Base-by-base conservation (phyloP, 2,113 vertebrate genomes). In the Petrocephalus microphthalmus region DNA sequence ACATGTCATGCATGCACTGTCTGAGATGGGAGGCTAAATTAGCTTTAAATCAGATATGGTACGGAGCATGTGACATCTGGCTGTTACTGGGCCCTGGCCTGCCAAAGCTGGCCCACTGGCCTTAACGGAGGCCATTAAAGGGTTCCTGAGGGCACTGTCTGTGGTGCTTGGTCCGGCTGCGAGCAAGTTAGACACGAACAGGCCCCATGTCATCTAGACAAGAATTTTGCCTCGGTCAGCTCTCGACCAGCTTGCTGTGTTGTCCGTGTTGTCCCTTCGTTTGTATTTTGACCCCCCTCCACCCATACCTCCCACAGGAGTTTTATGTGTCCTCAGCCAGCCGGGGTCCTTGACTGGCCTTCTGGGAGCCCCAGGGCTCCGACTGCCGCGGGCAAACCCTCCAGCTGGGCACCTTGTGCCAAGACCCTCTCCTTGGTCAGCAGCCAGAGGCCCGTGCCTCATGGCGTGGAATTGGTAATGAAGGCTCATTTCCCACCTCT, bases 341-440 rank as follows among this genome's bases (percentile, higher is more conserved):
- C 82, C 47, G 25, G 89, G 89, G 87, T 87, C 85, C 88, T 88
- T 81, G 42, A 88, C 74, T 22, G 54, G 87, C 89, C 88, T 89
- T 90, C 90, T 54, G 88, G 92, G 89, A 89, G 87, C 90, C 82
- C 10, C 37, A 89, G 90, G 90, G 84, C 90, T 92, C 89, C 89
- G 90, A 87, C 90, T 90, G 92, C 92, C 91, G 54, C 87, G 49
- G 89, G 92, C 91, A n/a, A 89, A 54, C 91, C 92, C 91, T 87
- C 86, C 88, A 91, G 91, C 91, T 88, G 86, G 87, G 37, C 33
- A 52, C 51, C 45, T 17, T 45, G 88, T 81, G 91, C 91, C 89
- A 89, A 91, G 84, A 88, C 88, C 88, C 86, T 85, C 89, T 89
- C 85, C 91, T 91, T 91, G 92, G 92, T 91, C 90, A 89, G 89